A percentile compares a stretch with the other conserved stretches of the same genome.
Evolutionary conservation across 2,888 invertebrate genomes (phyloP).

Genomic region (Acheta domesticus): DNA sequence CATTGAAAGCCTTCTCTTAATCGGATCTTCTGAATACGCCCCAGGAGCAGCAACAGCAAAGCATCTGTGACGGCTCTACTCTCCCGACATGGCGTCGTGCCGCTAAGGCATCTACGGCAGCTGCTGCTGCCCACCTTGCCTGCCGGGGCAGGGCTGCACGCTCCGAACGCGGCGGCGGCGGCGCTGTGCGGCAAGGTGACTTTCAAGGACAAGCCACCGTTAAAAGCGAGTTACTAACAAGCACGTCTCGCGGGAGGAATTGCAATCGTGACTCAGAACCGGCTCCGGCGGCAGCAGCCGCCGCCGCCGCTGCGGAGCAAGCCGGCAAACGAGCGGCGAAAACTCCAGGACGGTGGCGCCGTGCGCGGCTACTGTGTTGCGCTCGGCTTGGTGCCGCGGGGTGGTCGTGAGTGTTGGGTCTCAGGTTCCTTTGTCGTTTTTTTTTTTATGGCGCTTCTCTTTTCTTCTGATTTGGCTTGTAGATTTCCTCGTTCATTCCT

Average conservation of each 20-base stretch:
- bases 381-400: too few species aligned
- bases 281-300: neutral
- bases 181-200: neutral
- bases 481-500: too few species aligned
- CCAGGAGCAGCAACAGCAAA: too few species aligned
- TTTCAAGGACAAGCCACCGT: constrained; percentile 9
- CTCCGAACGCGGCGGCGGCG: too few species aligned
- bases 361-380: too few species aligned
- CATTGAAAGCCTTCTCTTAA: too few species aligned
- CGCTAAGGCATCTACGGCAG: neutral
- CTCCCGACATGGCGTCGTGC: neutral
- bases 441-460: too few species aligned
- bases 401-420: too few species aligned
- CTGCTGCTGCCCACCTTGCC: neutral
- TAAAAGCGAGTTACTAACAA: constrained; percentile 18
- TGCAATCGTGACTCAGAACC: constrained; percentile 10
- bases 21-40: too few species aligned
- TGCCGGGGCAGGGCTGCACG: neutral
- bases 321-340: neutral
- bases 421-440: too few species aligned
- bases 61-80: too few species aligned
- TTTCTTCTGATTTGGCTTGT: too few species aligned
- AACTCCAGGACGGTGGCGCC: neutral
- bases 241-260: neutral
- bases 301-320: neutral